These are phyloP conservation scores for Dicaeum eximium DNA, from an alignment of 2,113 vertebrate species.

Conservation along the genomic window DNA sequence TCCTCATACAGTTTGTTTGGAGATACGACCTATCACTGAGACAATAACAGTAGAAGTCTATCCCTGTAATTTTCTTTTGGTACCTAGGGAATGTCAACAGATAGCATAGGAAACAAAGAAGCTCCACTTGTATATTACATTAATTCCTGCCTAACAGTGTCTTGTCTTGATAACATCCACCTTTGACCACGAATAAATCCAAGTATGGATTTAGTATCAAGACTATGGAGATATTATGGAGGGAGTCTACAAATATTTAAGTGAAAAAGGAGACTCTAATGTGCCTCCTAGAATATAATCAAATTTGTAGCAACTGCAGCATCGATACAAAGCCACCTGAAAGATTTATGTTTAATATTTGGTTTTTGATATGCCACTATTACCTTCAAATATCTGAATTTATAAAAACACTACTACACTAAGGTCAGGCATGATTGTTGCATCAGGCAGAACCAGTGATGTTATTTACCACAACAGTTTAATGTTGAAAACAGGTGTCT, in stretches of 20 bases:
- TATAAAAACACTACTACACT: not conserved
- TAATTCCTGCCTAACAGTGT: not conserved
- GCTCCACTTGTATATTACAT: conserved; percentile 32
- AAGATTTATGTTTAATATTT: not conserved
- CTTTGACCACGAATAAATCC: not conserved
- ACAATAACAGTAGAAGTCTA: conserved; percentile 67
- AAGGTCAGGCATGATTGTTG: not conserved
- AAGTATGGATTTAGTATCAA: not conserved
- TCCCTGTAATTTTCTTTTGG: conserved; percentile 62
- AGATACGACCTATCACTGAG: conserved; percentile 86
- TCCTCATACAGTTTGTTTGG: conserved; percentile 80
- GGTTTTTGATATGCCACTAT: not conserved
- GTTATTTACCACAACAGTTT: not conserved
- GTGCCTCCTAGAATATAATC: not conserved
- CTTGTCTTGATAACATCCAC: not conserved
- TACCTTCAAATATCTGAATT: not conserved
- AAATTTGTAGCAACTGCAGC: not conserved
- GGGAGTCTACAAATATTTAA: not conserved
- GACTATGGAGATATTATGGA: not conserved
- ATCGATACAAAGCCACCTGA: not conserved
- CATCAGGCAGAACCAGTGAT: not conserved
- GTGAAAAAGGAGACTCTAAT: not conserved
- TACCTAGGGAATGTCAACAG: conserved; percentile 56
- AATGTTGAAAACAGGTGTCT: not conserved
- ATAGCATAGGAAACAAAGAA: conserved; percentile 49